A percentile compares a stretch with the other conserved stretches of the same genome.
Conservation (phyloP, 2,888 invertebrate genomes). For the Plebejus melissa region DNA sequence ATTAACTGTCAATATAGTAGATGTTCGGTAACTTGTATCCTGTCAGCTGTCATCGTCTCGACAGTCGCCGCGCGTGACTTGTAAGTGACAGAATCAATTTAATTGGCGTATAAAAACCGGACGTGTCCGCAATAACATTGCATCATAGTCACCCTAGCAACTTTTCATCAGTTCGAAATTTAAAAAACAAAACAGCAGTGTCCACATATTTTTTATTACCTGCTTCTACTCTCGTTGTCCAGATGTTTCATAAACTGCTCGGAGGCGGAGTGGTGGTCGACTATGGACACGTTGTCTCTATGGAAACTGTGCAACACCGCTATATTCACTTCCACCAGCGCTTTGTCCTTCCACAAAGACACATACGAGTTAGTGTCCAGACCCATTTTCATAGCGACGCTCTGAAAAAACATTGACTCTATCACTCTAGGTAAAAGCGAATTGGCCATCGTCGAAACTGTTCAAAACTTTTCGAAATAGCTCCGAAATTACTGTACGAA, state of each 20-base stretch:
- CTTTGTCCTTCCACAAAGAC: constrained; percentile 95
- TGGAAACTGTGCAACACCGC: constrained; percentile 95
- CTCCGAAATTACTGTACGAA: neutral
- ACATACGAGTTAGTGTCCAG: constrained; percentile 90
- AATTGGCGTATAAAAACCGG: neutral
- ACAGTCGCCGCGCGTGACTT: neutral
- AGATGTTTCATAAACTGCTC: constrained; percentile 97
- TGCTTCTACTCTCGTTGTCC: constrained; percentile 90
- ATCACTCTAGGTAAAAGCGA: neutral
- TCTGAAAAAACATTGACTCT: constrained; percentile 44
- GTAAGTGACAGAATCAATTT: constrained; percentile 3
- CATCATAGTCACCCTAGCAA: neutral
- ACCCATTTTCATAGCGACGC: constrained; percentile 89
- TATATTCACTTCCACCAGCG: constrained; percentile 92
- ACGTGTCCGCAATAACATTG: neutral
- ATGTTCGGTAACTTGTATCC: neutral
- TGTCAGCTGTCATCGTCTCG: neutral
- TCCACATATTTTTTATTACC: constrained; percentile 56
- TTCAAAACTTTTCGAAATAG: neutral
- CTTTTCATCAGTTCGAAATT: neutral
- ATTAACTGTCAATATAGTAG: constrained; percentile 17
- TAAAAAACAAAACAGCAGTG: neutral
- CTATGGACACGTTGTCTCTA: constrained; percentile 91
- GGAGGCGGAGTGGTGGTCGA: constrained; percentile 96
- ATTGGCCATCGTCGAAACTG: constrained; percentile 3